Conservation (phyloP, 2,888 invertebrate species). For the Epistrophe eligans region DNA sequence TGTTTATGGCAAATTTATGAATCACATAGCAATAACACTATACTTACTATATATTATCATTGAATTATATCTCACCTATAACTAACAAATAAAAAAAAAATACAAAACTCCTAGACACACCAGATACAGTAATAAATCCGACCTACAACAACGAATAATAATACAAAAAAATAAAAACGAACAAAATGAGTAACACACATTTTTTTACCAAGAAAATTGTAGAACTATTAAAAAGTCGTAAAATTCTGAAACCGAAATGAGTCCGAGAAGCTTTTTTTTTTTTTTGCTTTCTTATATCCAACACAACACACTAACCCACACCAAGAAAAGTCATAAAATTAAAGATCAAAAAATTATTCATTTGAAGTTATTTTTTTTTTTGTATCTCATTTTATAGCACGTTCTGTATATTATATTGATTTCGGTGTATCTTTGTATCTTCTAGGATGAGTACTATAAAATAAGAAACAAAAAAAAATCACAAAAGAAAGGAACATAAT, state of each 20-base stretch:
- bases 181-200: conserved; percentile 41
- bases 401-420: conserved; percentile 62
- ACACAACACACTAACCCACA: conserved; percentile 50
- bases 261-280: conserved; percentile 58
- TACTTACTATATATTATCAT: conserved; percentile 49
- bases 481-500: conserved; percentile 23
- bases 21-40: conserved; percentile 29
- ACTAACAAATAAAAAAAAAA: conserved; percentile 33
- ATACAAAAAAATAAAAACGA: neutral
- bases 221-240: conserved; percentile 73
- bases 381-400: conserved; percentile 13
- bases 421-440: conserved; percentile 51
- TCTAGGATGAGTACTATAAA: conserved; percentile 46
- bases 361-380: conserved; percentile 57
- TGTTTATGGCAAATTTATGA: conserved; percentile 48
- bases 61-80: conserved; percentile 41
- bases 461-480: conserved; percentile 6
- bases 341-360: conserved; percentile 74
- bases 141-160: conserved; percentile 52
- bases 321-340: conserved; percentile 66
- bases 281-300: neutral
- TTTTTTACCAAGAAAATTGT: conserved; percentile 64
- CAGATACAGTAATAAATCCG: conserved; percentile 58
- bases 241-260: conserved; percentile 61
- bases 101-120: conserved; percentile 34